phyloP scores from a whole-genome alignment of 2,113 vertebrate species.

The Phyllopteryx taeniolatus region DNA sequence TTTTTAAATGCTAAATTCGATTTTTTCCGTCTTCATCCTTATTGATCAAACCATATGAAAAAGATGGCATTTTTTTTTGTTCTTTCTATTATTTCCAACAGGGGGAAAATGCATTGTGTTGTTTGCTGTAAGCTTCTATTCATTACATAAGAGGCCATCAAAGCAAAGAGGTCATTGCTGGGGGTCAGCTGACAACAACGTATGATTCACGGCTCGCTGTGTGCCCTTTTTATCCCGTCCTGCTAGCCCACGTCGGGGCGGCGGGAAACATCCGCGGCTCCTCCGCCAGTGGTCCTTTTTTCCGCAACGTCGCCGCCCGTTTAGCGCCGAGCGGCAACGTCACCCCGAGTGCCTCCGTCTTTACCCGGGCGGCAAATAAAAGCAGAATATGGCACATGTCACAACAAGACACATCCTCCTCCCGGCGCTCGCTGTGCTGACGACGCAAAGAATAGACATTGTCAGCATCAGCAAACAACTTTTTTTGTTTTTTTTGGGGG shows the following conservation, averaged over 20 bases:
- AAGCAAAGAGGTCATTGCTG: slow-evolving; percentile 63
- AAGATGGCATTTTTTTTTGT: too few relatives aligned
- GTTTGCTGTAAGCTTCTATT: slow-evolving; percentile 49
- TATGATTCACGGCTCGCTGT: slow-evolving; percentile 71
- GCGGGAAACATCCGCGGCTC: slow-evolving; percentile 57
- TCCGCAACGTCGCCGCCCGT: slow-evolving; percentile 49
- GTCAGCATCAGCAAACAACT: neutral
- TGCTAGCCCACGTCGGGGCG: slow-evolving; percentile 39
- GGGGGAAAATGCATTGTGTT: neutral
- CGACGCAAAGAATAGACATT: slow-evolving; percentile 13
- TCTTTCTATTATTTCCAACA: neutral
- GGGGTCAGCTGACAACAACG: slow-evolving; percentile 69
- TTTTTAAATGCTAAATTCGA: too few relatives aligned
- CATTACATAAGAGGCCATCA: slow-evolving; percentile 67
- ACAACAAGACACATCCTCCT: slow-evolving; percentile 42
- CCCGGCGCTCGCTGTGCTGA: slow-evolving; percentile 32
- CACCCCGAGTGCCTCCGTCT: slow-evolving; percentile 42
- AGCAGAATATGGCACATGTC: slow-evolving; percentile 51
- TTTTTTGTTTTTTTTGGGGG: neutral
- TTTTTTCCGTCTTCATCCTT: too few relatives aligned
- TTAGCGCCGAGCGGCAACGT: slow-evolving; percentile 58
- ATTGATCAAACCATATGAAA: too few relatives aligned
- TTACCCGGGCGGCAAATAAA: slow-evolving; percentile 38
- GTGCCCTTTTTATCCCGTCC: slow-evolving; percentile 67
- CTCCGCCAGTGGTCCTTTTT: slow-evolving; percentile 52